Evolutionary conservation across 1,140 invertebrate genomes (phyloP).

Genomic region (Drosophila tristis): DNA sequence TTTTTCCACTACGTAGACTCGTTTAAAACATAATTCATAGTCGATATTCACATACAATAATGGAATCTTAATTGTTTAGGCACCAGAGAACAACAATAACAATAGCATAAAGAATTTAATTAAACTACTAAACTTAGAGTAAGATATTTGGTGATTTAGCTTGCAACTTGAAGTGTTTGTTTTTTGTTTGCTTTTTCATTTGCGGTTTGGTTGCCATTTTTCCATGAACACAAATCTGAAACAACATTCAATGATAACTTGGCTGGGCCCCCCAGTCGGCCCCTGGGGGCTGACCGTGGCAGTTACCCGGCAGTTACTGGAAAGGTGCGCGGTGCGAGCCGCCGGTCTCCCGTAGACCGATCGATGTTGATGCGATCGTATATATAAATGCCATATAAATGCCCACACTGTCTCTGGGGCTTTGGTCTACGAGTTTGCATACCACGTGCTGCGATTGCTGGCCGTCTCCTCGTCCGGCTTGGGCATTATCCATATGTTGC

Average conservation of each 20-base stretch:
- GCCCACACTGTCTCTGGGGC: not conserved
- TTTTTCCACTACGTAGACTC: not conserved
- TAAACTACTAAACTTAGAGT: constrained; percentile 46
- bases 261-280: constrained; percentile 7
- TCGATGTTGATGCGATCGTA: not conserved
- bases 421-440: constrained; percentile 50
- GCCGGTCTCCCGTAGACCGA: not conserved
- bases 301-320: not conserved
- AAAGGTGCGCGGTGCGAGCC: not conserved
- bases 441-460: constrained; percentile 76
- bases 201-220: constrained; percentile 1
- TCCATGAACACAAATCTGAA: constrained; percentile 21
- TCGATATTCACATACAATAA: constrained; percentile 13
- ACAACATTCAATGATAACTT: constrained; percentile 17
- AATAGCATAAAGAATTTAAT: constrained; percentile 18
- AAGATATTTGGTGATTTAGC: constrained; percentile 76
- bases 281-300: constrained; percentile 1
- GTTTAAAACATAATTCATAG: not conserved
- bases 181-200: constrained; percentile 5
- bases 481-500: constrained; percentile 78
- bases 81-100: constrained; percentile 43
- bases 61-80: constrained; percentile 18
- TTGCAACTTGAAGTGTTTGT: constrained; percentile 37
- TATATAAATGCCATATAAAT: not conserved
- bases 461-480: constrained; percentile 66